Percentiles rank a stretch among this genome's conserved stretches.
Conservation (phyloP, 2,113 vertebrate species). For the Sus scrofa region DNA sequence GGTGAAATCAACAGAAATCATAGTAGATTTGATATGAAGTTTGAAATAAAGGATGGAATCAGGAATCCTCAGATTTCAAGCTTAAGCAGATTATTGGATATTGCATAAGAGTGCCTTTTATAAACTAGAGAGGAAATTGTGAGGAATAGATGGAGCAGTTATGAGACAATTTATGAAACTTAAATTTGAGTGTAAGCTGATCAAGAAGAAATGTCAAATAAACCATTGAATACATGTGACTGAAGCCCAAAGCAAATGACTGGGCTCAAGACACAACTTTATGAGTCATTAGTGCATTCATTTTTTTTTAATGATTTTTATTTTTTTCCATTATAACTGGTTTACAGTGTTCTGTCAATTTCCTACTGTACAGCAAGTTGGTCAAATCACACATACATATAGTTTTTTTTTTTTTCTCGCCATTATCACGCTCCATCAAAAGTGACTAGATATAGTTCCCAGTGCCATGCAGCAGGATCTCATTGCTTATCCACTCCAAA, state of each 20-base stretch:
- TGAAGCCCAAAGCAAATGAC: neutral
- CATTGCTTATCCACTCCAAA: too few species aligned
- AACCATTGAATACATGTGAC: neutral
- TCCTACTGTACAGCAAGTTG: too few species aligned
- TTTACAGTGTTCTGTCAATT: too few species aligned
- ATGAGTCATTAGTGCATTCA: neutral
- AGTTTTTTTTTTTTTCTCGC: too few species aligned
- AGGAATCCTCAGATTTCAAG: neutral
- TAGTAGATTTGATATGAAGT: neutral
- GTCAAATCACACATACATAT: too few species aligned
- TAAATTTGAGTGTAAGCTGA: neutral
- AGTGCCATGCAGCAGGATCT: too few species aligned
- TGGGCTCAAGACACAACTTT: neutral
- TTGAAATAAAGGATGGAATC: neutral
- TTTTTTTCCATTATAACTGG: too few species aligned
- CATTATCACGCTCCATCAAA: too few species aligned
- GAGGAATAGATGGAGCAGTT: neutral
- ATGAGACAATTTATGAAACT: neutral
- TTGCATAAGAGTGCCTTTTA: neutral
- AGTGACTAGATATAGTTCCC: too few species aligned
- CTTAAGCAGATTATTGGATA: neutral
- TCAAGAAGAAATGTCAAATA: neutral
- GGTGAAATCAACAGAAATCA: neutral
- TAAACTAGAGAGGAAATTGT: neutral
- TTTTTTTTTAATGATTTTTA: neutral